These are phyloP conservation scores for Anagyrus pseudococci DNA, from an alignment of 2,888 invertebrate species.

Conservation along the genomic window DNA sequence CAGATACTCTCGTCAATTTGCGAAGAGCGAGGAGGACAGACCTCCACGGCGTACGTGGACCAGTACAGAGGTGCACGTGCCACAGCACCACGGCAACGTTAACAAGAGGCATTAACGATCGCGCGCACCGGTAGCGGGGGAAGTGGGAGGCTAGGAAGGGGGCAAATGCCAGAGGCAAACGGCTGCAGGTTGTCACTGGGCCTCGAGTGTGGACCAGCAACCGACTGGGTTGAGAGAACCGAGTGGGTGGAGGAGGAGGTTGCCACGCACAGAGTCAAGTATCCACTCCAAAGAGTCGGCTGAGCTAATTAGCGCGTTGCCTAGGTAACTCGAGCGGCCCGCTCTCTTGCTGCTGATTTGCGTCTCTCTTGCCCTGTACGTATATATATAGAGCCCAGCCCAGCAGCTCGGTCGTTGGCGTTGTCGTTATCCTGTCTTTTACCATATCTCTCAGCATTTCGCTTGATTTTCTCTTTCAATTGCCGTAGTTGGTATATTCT, in stretches of 20 bases:
- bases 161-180: not conserved
- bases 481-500: too few relatives aligned
- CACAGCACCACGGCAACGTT: conserved; percentile 12
- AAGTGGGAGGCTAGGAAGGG: conserved; percentile 20
- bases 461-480: too few relatives aligned
- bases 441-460: too few relatives aligned
- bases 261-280: conserved; percentile 55
- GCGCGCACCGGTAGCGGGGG: not conserved
- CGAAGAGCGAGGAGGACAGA: not conserved
- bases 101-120: conserved; percentile 38
- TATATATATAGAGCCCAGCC: too few relatives aligned
- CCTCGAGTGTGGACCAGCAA: conserved; percentile 31
- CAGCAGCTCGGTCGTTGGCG: too few relatives aligned
- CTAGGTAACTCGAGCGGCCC: conserved; percentile 50
- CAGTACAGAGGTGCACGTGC: not conserved
- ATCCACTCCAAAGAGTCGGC: conserved; percentile 61
- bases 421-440: too few relatives aligned
- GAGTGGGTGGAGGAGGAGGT: conserved; percentile 45
- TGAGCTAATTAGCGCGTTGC: conserved; percentile 63
- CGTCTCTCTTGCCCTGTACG: conserved; percentile 1
- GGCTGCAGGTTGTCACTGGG: conserved; percentile 44
- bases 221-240: conserved; percentile 25
- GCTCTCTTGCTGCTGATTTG: too few relatives aligned
- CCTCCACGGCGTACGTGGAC: too few relatives aligned
- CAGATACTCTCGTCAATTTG: conserved; percentile 18